These are phyloP conservation scores for Cheilosia vernalis DNA, from an alignment of 2,888 invertebrate species.

Conservation along the genomic window DNA sequence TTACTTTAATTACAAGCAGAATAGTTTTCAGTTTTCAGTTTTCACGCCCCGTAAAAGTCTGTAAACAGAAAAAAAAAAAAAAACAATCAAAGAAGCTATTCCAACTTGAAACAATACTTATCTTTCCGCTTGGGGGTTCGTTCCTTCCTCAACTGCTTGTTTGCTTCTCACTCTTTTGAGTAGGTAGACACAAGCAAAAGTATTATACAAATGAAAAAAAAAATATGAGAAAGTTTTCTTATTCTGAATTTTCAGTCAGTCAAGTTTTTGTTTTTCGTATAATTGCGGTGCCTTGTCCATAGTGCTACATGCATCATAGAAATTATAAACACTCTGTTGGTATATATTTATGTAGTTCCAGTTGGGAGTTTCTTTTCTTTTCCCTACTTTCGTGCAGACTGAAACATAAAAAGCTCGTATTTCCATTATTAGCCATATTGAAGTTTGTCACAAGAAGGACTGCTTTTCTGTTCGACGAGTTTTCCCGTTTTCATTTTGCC, in stretches of 20 bases:
- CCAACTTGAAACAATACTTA: slow-evolving; percentile 40
- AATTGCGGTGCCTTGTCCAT: slow-evolving; percentile 35
- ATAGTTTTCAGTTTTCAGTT: slow-evolving; percentile 27
- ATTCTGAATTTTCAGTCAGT: slow-evolving; percentile 21
- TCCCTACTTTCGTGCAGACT: slow-evolving; percentile 8
- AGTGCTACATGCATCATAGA: slow-evolving; percentile 27
- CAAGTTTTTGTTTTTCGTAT: slow-evolving; percentile 9
- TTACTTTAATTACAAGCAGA: slow-evolving; percentile 52
- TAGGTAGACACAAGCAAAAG: slow-evolving; percentile 22
- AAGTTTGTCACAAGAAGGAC: slow-evolving; percentile 35
- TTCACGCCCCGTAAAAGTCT: slow-evolving; percentile 10
- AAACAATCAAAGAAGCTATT: slow-evolving; percentile 20
- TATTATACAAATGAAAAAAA: slow-evolving; percentile 21
- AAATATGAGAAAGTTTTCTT: slow-evolving; percentile 61
- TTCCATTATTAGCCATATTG: slow-evolving; percentile 48
- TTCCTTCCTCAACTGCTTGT: slow-evolving; percentile 37
- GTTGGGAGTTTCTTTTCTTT: slow-evolving; percentile 3
- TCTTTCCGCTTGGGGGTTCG: slow-evolving; percentile 21
- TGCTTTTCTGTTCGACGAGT: neutral
- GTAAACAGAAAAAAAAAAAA: neutral
- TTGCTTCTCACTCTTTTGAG: neutral
- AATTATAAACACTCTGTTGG: slow-evolving; percentile 32
- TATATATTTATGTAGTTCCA: slow-evolving; percentile 14
- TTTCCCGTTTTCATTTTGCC: slow-evolving; percentile 1
- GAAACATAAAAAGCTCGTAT: slow-evolving; percentile 49